Evolutionary conservation across 2,888 invertebrate genomes (phyloP), one percentile per base, ranked within the genome.

Genomic region (Dyspetes luteomarginatus): DNA sequence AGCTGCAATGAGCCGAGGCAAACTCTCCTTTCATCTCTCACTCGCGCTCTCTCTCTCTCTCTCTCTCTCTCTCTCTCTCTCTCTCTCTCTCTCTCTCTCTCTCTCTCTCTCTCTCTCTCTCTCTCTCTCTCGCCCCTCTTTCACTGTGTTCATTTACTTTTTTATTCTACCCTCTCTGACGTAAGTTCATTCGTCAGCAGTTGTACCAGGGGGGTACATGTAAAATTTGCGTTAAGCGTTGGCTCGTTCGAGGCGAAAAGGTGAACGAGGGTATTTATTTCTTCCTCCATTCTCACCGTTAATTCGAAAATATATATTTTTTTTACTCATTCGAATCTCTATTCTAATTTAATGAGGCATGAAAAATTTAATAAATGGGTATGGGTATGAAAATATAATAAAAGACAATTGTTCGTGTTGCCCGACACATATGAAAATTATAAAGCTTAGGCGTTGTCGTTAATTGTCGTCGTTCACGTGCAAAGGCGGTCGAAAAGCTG

Each of bases 141-240:
- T n/a, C n/a, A n/a, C n/a, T n/a, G n/a, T 62, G n/a, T 43, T 72
- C 30, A 17, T 36, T 48, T 48, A 24, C 9, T 67, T 12, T 9
- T 68, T 17, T 22, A n/a, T 12, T 83, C 83, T 72, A 82, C 17
- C 56, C 60, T 62, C 17, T 55, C 48, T 48, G 36, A 58, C 72
- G 45, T 69, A 60, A 28, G 24, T 75, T 56, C 56, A 56, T 79
- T 28, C 56, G 67, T 41, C 67, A 45, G 45, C 76, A 45, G 26
- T 71, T 41, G 45, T 48, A 58, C 67, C n/a, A n/a, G 7, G 62
- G 43, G 48, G 72, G 67, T 86, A 85, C 85, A 86, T 84, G 86
- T 84, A 76, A 87, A 86, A 87, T 88, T 88, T 84, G 78, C 85
- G 85, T 86, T 88, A 88, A 86, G 69, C 85, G 84, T 76, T 83